Evolutionary conservation across 2,797 vertebrate species (phyloP), one percentile per base, ranked within the genome.

Genomic region (Lophotriccus pileatus): DNA sequence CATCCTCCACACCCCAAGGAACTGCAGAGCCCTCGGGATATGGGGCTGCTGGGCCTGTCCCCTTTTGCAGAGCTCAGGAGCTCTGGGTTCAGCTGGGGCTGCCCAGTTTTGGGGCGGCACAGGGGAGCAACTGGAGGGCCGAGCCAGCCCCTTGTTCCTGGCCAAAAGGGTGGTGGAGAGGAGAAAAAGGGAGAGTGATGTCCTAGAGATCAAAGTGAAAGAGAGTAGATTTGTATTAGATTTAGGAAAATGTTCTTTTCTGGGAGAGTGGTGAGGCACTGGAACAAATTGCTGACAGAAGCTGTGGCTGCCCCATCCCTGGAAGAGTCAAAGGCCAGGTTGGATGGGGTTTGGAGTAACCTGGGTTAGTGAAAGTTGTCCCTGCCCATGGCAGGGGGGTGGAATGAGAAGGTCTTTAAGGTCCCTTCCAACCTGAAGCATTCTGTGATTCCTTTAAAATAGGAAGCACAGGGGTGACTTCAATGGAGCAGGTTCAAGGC

Each of bases 41-140:
- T 0, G 0, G 44, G 0, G 0, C 52, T 67, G n/a, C 39, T 25
- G 50, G 32, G 30, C 36, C 20, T 63, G 36, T 43, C 2, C 2
- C 50, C 49, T 74, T 74, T 24, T 3, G 37, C 59, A 58, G 59
- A 52, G 46, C 68, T 30, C 0, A 0, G 37, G 5, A 28, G 27
- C 47, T 64, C 4, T 3, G 16, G 39, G 25, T n/a, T 56, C 68
- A 63, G 44, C 34, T 28, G 44, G 53, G 39, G 63, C 63, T 60
- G 56, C 67, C 73, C 25, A 16, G 4, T 50, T 76, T 55, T 10
- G 5, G 43, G 73, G 34, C 0, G 0, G 34, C 30, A 16, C 53
- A 14, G 2, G 46, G 56, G 39, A 62, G 60, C 52, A 63, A 21
- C 28, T 41, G 37, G 37, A 43, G 50, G 50, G 28, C 28, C 8